A percentile compares a stretch with the other conserved stretches of the same genome.
Evolutionary conservation across 1,140 invertebrate species (phyloP).

Genomic region (Elymnias hypermnestra): DNA sequence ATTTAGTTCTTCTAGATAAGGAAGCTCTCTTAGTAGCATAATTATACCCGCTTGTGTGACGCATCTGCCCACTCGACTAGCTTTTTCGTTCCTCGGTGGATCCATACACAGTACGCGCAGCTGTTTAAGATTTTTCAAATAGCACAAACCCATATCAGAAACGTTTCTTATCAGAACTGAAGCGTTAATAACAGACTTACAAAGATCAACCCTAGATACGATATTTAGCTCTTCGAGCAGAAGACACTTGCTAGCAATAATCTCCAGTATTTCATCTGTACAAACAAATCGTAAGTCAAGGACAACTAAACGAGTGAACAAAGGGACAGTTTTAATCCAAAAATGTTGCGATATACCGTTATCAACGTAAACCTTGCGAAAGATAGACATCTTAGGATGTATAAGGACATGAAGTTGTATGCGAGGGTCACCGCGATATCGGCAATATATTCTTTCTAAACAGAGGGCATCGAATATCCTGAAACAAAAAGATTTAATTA

Average conservation of each 20-base stretch:
- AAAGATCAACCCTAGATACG: conserved; percentile 70
- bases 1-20: conserved; percentile 60
- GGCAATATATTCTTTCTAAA: conserved; percentile 56
- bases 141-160: conserved; percentile 58
- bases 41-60: conserved; percentile 67
- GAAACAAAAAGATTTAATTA: conserved; percentile 42
- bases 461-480: conserved; percentile 73
- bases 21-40: conserved; percentile 57
- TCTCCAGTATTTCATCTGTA: conserved; percentile 75
- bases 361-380: conserved; percentile 64
- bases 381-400: conserved; percentile 65
- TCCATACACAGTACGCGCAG: conserved; percentile 64
- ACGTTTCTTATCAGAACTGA: conserved; percentile 67
- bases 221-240: conserved; percentile 73
- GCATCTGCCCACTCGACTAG: conserved; percentile 54
- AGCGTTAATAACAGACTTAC: conserved; percentile 70
- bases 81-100: conserved; percentile 62
- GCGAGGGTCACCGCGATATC: conserved; percentile 58
- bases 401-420: conserved; percentile 58
- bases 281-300: conserved; percentile 74
- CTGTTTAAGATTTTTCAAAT: conserved; percentile 53
- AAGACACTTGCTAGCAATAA: conserved; percentile 64
- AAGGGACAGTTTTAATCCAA: conserved; percentile 61
- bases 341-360: conserved; percentile 61
- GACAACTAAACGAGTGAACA: conserved; percentile 55